A percentile compares a stretch with the other conserved stretches of the same genome.
Conservation (phyloP, 2,113 vertebrate genomes). For the Murina feae region DNA sequence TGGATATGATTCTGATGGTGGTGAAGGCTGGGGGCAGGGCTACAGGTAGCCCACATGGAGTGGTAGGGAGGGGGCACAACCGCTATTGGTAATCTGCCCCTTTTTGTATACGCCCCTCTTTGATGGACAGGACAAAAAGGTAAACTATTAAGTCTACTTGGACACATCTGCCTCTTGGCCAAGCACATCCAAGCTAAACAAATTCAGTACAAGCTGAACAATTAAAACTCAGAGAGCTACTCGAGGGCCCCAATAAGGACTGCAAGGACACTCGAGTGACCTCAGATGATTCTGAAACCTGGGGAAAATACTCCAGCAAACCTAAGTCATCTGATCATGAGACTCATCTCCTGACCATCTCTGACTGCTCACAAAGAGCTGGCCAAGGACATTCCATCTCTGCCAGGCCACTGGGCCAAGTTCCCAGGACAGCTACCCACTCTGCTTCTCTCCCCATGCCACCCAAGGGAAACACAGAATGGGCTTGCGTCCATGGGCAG, state of each 20-base stretch:
- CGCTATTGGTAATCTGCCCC: background rate
- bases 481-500: background rate
- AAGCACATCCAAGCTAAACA: background rate
- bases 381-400: conserved; percentile 66
- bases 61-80: background rate
- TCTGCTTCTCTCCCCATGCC: background rate
- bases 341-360: conserved; percentile 54
- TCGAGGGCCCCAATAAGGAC: background rate
- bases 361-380: conserved; percentile 50
- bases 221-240: background rate
- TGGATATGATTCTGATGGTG: background rate
- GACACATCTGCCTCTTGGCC: background rate
- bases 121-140: background rate
- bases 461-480: conserved; percentile 14
- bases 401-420: conserved; percentile 25
- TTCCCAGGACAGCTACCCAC: conserved; percentile 16
- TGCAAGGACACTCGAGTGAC: conserved; percentile 43
- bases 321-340: conserved; percentile 54
- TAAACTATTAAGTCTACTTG: background rate
- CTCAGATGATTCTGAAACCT: conserved; percentile 59
- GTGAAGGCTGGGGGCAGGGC: no score
- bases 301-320: conserved; percentile 38
- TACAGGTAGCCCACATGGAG: background rate
- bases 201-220: background rate
- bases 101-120: background rate